These are phyloP conservation scores for Enteromius argenteus DNA, from an alignment of 2,797 vertebrate species.

Conservation along the genomic window DNA sequence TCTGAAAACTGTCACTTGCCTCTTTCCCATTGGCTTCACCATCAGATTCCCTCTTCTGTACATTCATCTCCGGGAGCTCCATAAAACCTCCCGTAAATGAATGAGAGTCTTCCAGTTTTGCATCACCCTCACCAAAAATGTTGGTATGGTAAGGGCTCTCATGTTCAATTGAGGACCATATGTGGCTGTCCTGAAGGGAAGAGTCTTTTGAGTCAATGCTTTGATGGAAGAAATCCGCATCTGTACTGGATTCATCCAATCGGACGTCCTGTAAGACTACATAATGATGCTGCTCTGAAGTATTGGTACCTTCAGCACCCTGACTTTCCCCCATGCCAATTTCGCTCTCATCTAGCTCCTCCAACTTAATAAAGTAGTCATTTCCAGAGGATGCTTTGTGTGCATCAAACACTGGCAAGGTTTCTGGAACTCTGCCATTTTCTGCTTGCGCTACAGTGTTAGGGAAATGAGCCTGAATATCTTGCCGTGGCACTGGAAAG, in stretches of 20 bases:
- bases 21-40: conserved; percentile 53
- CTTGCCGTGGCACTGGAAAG: conserved; percentile 88
- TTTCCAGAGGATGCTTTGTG: conserved; percentile 89
- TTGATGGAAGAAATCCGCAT: conserved; percentile 89
- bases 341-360: conserved; percentile 86
- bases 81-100: conserved; percentile 78
- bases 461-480: conserved; percentile 87
- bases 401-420: conserved; percentile 92
- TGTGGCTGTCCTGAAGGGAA: conserved; percentile 81
- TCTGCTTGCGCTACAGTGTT: conserved; percentile 75
- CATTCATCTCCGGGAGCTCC: conserved; percentile 82
- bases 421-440: conserved; percentile 81
- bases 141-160: conserved; percentile 87
- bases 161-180: conserved; percentile 80
- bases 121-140: conserved; percentile 82
- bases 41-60: conserved; percentile 61
- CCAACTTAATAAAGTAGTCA: conserved; percentile 94
- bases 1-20: conserved; percentile 60
- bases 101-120: conserved; percentile 79
- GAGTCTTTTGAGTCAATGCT: conserved; percentile 86
- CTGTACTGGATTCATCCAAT: conserved; percentile 88
- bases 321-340: conserved; percentile 77
- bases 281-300: conserved; percentile 75
- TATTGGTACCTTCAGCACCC: conserved; percentile 67
- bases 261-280: conserved; percentile 83